phyloP scores from a whole-genome alignment of 2,113 vertebrate species.

The Cariama cristata region DNA sequence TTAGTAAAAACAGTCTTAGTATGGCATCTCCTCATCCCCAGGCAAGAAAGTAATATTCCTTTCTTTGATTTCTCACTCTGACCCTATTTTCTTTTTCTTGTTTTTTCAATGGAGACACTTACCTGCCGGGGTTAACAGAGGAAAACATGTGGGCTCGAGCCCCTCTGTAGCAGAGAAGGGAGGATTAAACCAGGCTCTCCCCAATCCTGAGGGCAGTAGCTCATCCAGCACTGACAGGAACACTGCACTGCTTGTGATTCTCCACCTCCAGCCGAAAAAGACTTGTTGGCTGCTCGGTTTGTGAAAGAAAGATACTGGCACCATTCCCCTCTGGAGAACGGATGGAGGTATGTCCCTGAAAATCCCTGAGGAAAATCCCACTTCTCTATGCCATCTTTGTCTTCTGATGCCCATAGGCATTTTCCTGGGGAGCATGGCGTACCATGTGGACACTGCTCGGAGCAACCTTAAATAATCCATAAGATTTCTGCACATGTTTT shows the following conservation, averaged over 20 bases:
- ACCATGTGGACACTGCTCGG: rapidly evolving
- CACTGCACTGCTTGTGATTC: not conserved
- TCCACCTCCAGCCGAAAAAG: not conserved
- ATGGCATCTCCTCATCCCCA: not conserved
- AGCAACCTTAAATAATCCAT: not conserved
- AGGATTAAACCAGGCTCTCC: not conserved
- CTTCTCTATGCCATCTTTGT: not conserved
- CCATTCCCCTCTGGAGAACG: not conserved
- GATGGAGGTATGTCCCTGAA: not conserved
- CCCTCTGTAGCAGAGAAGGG: not conserved
- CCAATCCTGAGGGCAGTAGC: rapidly evolving
- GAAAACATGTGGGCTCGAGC: rapidly evolving
- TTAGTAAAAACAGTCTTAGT: not conserved
- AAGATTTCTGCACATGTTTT: not conserved
- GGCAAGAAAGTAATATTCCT: not conserved
- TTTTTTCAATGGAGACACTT: not conserved
- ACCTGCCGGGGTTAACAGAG: not conserved
- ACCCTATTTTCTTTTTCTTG: not conserved
- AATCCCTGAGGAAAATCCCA: not conserved
- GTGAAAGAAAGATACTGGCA: not conserved
- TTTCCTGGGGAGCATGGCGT: not conserved
- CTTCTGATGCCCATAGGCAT: not conserved
- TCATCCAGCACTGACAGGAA: not conserved
- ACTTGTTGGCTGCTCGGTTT: not conserved
- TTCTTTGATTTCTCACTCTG: not conserved